Evolutionary conservation across 2,888 invertebrate genomes (phyloP).

Genomic region (Petrophora chlorosata): DNA sequence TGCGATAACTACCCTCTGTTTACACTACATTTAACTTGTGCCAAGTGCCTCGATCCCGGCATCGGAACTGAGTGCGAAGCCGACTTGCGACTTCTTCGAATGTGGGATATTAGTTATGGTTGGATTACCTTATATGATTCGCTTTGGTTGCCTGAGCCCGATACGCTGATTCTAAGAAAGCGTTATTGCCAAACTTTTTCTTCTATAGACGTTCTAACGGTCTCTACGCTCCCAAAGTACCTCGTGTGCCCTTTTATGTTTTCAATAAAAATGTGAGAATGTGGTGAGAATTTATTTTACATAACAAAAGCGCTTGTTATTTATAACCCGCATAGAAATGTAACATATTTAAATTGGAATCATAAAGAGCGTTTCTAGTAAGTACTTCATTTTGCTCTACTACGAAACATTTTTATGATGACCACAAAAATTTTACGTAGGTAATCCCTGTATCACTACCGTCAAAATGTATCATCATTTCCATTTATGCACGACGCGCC

Average conservation of each 20-base stretch:
- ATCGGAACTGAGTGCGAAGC: constrained; percentile 44
- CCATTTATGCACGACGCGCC: constrained; percentile 12
- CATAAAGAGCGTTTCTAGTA: too few species aligned
- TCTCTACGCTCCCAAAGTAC: not conserved
- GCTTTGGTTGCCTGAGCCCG: constrained; percentile 22
- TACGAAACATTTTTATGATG: too few species aligned
- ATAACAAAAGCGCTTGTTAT: too few species aligned
- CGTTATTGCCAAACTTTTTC: constrained; percentile 8
- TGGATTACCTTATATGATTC: constrained; percentile 39
- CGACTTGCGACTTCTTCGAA: constrained; percentile 50
- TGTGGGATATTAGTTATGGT: constrained; percentile 50
- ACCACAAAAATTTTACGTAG: too few species aligned
- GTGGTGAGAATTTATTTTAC: not conserved
- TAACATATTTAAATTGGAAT: too few species aligned
- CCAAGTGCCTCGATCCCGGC: constrained; percentile 56
- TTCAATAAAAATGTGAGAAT: not conserved
- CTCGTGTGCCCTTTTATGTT: not conserved
- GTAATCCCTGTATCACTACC: not conserved
- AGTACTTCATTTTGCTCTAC: too few species aligned
- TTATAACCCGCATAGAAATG: too few species aligned
- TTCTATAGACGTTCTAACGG: not conserved
- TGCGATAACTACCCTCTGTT: constrained; percentile 77
- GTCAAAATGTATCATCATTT: constrained; percentile 13
- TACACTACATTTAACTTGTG: constrained; percentile 80
- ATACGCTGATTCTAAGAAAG: constrained; percentile 10